phyloP scores from a whole-genome alignment of 2,888 invertebrate species.

The Hirudinaria manillensis region DNA sequence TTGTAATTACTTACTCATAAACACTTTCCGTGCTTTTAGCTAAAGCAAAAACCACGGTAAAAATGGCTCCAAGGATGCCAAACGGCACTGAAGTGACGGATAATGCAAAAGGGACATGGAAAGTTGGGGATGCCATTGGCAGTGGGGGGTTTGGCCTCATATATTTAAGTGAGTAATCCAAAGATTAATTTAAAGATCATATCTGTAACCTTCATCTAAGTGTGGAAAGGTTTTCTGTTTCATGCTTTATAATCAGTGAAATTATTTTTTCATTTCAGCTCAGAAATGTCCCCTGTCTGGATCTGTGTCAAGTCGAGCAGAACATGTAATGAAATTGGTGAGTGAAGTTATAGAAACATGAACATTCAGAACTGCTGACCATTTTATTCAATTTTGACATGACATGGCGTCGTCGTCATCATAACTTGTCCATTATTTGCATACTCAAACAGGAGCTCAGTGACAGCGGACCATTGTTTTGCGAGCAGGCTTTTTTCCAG shows the following conservation, averaged over 20 bases:
- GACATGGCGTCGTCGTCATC: background rate
- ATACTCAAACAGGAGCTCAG: constrained; percentile 71
- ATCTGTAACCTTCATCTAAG: background rate
- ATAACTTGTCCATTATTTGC: no score
- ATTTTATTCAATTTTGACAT: background rate
- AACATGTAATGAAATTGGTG: constrained; percentile 51
- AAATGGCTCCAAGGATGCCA: constrained; percentile 59
- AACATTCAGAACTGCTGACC: background rate
- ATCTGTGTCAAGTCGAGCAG: constrained; percentile 35
- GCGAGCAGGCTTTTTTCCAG: constrained; percentile 92
- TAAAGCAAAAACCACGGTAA: background rate
- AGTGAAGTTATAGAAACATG: constrained; percentile 36
- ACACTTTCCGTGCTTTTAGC: background rate
- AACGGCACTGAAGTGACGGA: constrained; percentile 73
- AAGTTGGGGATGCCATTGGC: constrained; percentile 78
- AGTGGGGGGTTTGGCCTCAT: constrained; percentile 89
- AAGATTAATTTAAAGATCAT: background rate
- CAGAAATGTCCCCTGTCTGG: background rate
- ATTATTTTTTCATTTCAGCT: background rate
- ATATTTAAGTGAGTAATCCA: constrained; percentile 64
- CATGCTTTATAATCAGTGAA: background rate
- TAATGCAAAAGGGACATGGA: constrained; percentile 75
- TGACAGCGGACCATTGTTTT: constrained; percentile 89
- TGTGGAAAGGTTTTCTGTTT: background rate
- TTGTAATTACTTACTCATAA: background rate